Conservation (phyloP, 1,140 invertebrate species). For the Aphelenchoides avenae region DNA sequence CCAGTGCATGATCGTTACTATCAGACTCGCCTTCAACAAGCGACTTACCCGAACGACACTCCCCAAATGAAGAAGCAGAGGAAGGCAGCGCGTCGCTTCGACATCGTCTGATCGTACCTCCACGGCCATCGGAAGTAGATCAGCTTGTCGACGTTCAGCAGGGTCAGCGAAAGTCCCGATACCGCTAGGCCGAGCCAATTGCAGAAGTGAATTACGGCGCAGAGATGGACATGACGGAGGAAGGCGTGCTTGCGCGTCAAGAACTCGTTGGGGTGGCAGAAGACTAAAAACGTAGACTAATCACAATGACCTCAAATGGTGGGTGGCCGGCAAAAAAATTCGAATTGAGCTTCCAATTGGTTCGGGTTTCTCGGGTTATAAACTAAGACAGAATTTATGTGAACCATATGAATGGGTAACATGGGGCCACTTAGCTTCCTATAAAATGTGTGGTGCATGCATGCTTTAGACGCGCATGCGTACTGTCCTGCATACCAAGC, state of each 20-base stretch:
- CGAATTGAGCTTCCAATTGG: background rate
- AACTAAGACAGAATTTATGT: background rate
- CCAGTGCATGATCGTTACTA: too few species aligned
- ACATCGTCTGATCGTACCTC: slow-evolving; percentile 55
- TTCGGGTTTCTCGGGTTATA: background rate
- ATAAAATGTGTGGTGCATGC: too few species aligned
- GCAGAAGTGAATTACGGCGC: slow-evolving; percentile 52
- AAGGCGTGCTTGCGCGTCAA: slow-evolving; percentile 56
- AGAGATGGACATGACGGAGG: slow-evolving; percentile 52
- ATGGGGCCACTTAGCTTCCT: too few species aligned
- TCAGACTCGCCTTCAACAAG: too few species aligned
- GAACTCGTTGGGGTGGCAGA: slow-evolving; percentile 58
- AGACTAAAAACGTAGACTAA: slow-evolving; percentile 46
- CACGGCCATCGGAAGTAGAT: slow-evolving; percentile 58
- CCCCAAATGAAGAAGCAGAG: slow-evolving; percentile 54
- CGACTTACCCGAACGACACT: slow-evolving; percentile 49
- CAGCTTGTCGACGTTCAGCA: slow-evolving; percentile 57
- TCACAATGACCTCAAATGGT: too few species aligned
- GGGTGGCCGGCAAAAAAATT: background rate
- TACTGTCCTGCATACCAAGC: too few species aligned
- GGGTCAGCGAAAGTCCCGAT: slow-evolving; percentile 56
- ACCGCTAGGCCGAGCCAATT: slow-evolving; percentile 58
- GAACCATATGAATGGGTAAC: too few species aligned
- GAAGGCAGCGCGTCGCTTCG: slow-evolving; percentile 49
- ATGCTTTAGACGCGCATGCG: too few species aligned